These are phyloP conservation scores for Sinosuthora webbiana DNA, from an alignment of 2,113 vertebrate species.

Conservation along the genomic window DNA sequence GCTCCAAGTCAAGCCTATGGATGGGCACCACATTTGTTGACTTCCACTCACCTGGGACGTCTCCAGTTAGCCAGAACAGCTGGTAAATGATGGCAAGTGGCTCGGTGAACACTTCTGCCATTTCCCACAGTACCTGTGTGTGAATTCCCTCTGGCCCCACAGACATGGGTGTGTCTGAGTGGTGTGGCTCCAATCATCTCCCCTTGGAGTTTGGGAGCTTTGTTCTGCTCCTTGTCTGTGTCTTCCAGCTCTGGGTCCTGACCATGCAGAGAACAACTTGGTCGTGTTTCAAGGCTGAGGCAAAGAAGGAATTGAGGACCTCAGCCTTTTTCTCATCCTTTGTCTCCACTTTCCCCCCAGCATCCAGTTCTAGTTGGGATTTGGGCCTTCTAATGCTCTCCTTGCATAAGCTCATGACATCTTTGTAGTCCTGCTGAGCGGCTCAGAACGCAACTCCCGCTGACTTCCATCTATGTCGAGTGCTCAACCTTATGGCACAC, in stretches of 20 bases:
- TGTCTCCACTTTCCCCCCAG: accelerated
- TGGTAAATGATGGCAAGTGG: neutral
- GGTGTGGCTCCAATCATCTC: neutral
- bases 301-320: neutral
- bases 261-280: neutral
- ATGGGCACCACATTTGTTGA: neutral
- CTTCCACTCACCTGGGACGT: neutral
- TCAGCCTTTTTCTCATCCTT: neutral
- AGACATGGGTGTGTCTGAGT: neutral
- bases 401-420: neutral
- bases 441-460: neutral
- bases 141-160: neutral
- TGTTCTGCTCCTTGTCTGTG: too few relatives aligned
- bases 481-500: neutral
- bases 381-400: neutral
- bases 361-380: neutral
- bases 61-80: neutral
- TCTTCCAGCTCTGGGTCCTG: neutral
- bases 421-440: neutral
- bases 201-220: neutral
- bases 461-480: neutral
- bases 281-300: neutral
- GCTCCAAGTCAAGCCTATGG: neutral
- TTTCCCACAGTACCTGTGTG: neutral
- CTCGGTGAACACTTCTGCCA: neutral